phyloP scores from a whole-genome alignment of 2,888 invertebrate species.

The Nomada fabriciana region DNA sequence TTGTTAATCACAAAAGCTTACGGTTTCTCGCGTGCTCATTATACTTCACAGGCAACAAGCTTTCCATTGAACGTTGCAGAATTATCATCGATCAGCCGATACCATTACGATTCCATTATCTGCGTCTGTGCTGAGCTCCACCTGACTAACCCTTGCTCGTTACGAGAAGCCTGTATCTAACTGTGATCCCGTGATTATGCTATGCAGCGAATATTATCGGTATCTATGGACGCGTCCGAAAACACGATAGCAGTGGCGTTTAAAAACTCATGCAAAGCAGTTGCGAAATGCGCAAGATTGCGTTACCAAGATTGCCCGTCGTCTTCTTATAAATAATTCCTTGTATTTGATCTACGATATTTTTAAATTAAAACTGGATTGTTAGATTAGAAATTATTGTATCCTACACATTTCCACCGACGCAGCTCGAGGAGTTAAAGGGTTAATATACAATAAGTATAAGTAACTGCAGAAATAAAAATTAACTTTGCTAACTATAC shows the following conservation, averaged over 20 bases:
- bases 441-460: too few relatives aligned
- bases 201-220: constrained; percentile 2
- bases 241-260: not conserved
- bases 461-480: too few relatives aligned
- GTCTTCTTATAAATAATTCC: too few relatives aligned
- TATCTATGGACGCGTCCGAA: not conserved
- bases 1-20: constrained; percentile 61
- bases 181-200: constrained; percentile 27
- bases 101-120: constrained; percentile 56
- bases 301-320: too few relatives aligned
- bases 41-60: constrained; percentile 49
- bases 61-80: constrained; percentile 40
- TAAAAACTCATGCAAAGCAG: too few relatives aligned
- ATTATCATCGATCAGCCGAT: constrained; percentile 57
- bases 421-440: too few relatives aligned
- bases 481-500: too few relatives aligned
- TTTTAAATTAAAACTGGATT: too few relatives aligned
- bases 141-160: constrained; percentile 38
- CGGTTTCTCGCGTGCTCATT: constrained; percentile 51
- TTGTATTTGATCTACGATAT: too few relatives aligned
- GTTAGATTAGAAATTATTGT: too few relatives aligned
- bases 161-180: constrained; percentile 21
- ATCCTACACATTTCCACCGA: too few relatives aligned
- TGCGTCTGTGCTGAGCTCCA: constrained; percentile 22
- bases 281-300: too few relatives aligned